Percentiles rank a stretch among this genome's conserved stretches.
phyloP scores from a whole-genome alignment of 2,113 vertebrate species.

The Anseranas semipalmata region DNA sequence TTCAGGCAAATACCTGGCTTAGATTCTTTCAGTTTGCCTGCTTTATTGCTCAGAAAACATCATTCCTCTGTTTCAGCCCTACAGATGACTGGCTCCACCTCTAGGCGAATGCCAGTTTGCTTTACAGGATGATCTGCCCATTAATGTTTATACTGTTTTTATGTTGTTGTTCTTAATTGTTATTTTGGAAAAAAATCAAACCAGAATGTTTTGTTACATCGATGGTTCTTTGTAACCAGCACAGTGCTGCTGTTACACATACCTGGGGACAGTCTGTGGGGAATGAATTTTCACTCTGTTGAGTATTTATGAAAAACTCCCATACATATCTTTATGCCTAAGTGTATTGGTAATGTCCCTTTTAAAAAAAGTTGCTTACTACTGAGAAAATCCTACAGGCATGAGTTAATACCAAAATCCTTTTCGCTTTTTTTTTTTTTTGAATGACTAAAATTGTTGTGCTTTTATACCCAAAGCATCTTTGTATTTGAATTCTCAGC shows the following conservation, averaged over 20 bases:
- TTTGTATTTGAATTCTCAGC: background rate
- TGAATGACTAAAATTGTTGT: background rate
- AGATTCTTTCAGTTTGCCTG: background rate
- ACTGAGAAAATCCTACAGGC: background rate
- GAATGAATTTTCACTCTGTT: background rate
- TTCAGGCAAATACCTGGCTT: background rate
- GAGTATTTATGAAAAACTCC: background rate
- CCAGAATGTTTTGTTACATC: background rate
- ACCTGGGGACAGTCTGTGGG: background rate
- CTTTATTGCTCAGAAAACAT: background rate
- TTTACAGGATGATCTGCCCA: background rate
- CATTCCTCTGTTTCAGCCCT: background rate
- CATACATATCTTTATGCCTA: background rate
- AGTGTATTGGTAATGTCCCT: background rate
- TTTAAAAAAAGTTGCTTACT: background rate
- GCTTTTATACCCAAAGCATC: background rate
- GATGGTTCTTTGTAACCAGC: background rate
- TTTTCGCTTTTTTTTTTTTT: background rate
- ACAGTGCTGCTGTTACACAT: background rate
- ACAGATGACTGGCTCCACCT: conserved; percentile 60
- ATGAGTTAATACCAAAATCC: background rate
- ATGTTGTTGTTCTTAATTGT: background rate
- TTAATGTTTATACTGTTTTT: background rate
- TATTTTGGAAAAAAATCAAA: background rate
- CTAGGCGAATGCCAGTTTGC: background rate